These are phyloP conservation scores for Lycopodina hypogea DNA, from an alignment of 37 sponge, comb jelly and placozoan genomes.

Conservation along the genomic window DNA sequence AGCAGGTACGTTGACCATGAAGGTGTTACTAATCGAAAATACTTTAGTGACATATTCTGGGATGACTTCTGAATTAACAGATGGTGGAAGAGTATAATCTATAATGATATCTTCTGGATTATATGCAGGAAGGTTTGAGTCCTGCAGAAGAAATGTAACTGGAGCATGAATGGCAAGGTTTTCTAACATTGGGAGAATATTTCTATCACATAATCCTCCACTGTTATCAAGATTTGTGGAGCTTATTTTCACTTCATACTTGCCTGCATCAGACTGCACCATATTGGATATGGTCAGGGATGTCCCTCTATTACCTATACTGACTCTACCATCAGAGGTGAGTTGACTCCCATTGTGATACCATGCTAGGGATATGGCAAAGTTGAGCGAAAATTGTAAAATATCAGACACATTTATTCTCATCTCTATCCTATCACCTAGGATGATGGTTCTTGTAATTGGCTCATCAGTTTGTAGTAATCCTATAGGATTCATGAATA, in stretches of 20 bases:
- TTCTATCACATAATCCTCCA: not conserved
- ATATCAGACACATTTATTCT: no score
- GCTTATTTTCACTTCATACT: not conserved
- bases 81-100: no score
- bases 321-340: not conserved
- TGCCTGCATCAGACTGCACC: not conserved
- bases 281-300: not conserved
- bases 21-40: not conserved
- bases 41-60: no score
- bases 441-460: no score
- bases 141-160: not conserved
- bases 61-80: no score
- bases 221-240: not conserved
- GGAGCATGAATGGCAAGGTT: not conserved
- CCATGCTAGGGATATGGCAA: not conserved
- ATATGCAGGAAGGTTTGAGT: not conserved
- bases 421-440: no score
- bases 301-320: not conserved
- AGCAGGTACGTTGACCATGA: not conserved
- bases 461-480: no score
- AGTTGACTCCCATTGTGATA: not conserved
- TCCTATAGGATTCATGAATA: no score
- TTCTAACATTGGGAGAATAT: not conserved
- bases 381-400: not conserved
- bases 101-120: not conserved